A percentile compares a stretch with the other conserved stretches of the same genome.
Evolutionary conservation across 2,113 vertebrate species (phyloP).

Genomic region (Laterallus jamaicensis): DNA sequence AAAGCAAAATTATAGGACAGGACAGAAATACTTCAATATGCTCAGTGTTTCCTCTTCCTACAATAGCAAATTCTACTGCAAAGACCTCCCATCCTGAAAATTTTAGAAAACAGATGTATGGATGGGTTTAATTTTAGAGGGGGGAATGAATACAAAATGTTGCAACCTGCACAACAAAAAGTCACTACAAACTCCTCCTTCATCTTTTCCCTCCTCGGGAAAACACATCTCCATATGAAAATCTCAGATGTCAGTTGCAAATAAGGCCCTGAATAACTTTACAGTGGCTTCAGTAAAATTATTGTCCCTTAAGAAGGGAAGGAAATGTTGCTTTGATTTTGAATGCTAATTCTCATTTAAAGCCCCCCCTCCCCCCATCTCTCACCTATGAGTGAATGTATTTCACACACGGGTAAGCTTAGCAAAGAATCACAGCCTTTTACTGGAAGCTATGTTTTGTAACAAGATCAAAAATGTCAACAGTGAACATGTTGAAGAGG

Average conservation of each 20-base stretch:
- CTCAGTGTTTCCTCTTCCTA: background rate
- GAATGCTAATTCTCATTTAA: constrained; percentile 47
- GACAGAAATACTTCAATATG: background rate
- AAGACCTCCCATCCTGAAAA: background rate
- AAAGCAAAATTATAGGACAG: background rate
- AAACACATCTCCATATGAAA: background rate
- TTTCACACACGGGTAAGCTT: background rate
- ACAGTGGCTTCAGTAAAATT: background rate
- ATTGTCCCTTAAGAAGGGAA: background rate
- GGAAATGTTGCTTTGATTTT: constrained; percentile 29
- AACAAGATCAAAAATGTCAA: constrained; percentile 68
- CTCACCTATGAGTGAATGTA: constrained; percentile 19
- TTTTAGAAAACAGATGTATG: background rate
- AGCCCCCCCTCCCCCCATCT: background rate
- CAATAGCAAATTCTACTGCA: background rate
- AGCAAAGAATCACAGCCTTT: constrained; percentile 55
- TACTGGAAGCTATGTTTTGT: constrained; percentile 53
- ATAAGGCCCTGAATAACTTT: background rate
- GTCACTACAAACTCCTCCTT: background rate
- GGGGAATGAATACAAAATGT: background rate
- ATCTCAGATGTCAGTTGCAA: background rate
- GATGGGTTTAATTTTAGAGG: background rate
- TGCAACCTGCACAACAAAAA: background rate
- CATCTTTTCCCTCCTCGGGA: background rate
- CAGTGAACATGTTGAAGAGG: constrained; percentile 38